Evolutionary conservation across 2,797 vertebrate species (phyloP).

Genomic region (Stomatorhinus walkeri): DNA sequence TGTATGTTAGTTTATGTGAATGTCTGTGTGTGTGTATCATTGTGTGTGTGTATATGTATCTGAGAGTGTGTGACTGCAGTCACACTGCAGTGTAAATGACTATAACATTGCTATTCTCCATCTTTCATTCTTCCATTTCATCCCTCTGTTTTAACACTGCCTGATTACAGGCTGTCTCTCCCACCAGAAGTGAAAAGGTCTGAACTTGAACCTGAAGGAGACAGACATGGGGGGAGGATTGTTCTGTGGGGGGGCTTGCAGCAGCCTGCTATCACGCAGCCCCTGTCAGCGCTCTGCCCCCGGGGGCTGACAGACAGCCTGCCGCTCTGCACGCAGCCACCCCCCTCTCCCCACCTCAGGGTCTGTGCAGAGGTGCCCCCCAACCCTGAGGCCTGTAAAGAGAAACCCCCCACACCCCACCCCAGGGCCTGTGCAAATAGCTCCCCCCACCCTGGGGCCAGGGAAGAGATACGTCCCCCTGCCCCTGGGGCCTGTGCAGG

Average conservation of each 20-base stretch:
- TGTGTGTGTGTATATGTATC: neutral
- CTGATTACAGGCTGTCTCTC: neutral
- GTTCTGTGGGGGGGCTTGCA: neutral
- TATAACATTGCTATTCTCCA: neutral
- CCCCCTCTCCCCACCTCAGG: neutral
- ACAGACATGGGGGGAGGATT: neutral
- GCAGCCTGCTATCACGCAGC: neutral
- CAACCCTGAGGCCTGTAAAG: too few species aligned
- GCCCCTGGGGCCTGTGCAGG: too few species aligned
- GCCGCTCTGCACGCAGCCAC: neutral
- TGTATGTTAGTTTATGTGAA: neutral
- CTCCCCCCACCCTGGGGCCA: too few species aligned
- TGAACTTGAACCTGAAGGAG: neutral
- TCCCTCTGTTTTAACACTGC: neutral
- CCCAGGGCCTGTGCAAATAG: too few species aligned
- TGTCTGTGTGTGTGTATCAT: neutral
- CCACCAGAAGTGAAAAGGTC: neutral
- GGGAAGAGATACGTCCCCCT: too few species aligned
- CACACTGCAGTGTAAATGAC: neutral
- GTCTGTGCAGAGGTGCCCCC: neutral
- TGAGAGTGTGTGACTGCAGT: neutral
- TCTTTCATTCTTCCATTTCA: neutral
- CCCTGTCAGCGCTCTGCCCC: neutral
- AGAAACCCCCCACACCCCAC: too few species aligned
- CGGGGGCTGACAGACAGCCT: neutral